Conservation (phyloP, 2,113 vertebrate species). For the Talpa occidentalis region DNA sequence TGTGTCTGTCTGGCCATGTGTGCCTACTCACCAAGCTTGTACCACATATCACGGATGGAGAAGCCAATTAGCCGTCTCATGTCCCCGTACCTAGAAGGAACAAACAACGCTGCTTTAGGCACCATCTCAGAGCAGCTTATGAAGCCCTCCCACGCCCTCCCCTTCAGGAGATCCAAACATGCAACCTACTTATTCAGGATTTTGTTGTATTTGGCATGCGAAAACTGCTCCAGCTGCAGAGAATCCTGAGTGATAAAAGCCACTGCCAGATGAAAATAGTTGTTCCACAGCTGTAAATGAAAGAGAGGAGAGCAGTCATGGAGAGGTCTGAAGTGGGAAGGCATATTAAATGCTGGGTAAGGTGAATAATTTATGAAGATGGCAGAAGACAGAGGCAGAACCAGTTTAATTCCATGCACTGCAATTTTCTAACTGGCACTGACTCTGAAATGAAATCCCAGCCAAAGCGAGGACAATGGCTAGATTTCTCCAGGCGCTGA, state of each 20-base stretch:
- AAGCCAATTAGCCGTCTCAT: constrained; percentile 98
- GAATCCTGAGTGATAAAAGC: constrained; percentile 99
- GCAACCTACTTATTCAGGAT: constrained; percentile 94
- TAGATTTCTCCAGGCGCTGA: constrained; percentile 72
- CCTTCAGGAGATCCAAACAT: not conserved
- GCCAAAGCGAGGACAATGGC: constrained; percentile 57
- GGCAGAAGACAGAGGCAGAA: constrained; percentile 73
- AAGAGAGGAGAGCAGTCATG: constrained; percentile 74
- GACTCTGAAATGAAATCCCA: constrained; percentile 75
- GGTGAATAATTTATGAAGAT: constrained; percentile 85
- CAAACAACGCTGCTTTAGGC: constrained; percentile 23
- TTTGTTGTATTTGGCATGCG: constrained; percentile 96
- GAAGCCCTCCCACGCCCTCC: not conserved
- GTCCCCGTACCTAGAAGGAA: constrained; percentile 90
- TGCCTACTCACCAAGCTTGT: constrained; percentile 93
- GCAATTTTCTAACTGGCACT: constrained; percentile 73
- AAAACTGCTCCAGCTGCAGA: constrained; percentile 97
- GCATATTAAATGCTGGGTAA: constrained; percentile 73
- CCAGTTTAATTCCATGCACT: constrained; percentile 72
- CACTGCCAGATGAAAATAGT: constrained; percentile 99
- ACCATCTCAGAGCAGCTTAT: not conserved
- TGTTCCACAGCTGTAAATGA: constrained; percentile 96
- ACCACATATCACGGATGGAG: constrained; percentile 98
- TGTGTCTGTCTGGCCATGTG: not conserved
- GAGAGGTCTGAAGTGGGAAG: constrained; percentile 68